A percentile compares a stretch with the other conserved stretches of the same genome.
Conservation (phyloP, 2,888 invertebrate genomes). For the Mimumesa dahlbomi region DNA sequence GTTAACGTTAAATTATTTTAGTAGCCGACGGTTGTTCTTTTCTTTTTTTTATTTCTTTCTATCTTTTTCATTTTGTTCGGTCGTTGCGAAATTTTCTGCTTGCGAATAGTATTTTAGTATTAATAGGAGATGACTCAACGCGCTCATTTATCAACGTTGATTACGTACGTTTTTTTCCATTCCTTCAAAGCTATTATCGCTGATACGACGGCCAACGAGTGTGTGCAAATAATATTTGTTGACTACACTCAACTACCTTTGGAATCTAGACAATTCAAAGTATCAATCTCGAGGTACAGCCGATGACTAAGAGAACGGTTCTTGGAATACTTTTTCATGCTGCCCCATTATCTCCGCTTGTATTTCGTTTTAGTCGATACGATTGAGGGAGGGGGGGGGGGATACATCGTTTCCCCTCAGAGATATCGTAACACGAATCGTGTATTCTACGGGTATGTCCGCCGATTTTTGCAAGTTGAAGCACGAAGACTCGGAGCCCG, state of each 20-base stretch:
- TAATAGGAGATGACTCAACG: constrained; percentile 47
- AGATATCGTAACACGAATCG: constrained; percentile 48
- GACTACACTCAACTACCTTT: constrained; percentile 53
- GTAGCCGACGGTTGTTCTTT: not conserved
- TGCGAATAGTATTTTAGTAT: constrained; percentile 32
- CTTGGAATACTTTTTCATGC: constrained; percentile 48
- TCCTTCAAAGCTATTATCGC: constrained; percentile 46
- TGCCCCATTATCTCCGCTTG: constrained; percentile 44
- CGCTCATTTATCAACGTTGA: constrained; percentile 59
- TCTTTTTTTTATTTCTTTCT: not conserved
- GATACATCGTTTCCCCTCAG: constrained; percentile 33
- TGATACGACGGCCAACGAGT: constrained; percentile 49
- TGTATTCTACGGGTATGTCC: constrained; percentile 44
- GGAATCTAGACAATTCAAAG: constrained; percentile 56
- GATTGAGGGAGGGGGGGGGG: constrained; percentile 24
- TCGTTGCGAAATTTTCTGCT: constrained; percentile 35
- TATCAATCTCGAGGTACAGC: constrained; percentile 56
- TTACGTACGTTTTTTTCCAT: constrained; percentile 57
- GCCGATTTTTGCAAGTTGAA: constrained; percentile 57
- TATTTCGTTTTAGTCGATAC: constrained; percentile 36
- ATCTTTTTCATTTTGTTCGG: constrained; percentile 1
- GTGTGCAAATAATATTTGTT: constrained; percentile 57
- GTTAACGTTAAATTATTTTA: constrained; percentile 9
- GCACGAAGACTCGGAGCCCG: constrained; percentile 55
- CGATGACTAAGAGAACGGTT: constrained; percentile 46